Evolutionary conservation across 2,113 vertebrate genomes (phyloP).

Genomic region (Arizona elegans): DNA sequence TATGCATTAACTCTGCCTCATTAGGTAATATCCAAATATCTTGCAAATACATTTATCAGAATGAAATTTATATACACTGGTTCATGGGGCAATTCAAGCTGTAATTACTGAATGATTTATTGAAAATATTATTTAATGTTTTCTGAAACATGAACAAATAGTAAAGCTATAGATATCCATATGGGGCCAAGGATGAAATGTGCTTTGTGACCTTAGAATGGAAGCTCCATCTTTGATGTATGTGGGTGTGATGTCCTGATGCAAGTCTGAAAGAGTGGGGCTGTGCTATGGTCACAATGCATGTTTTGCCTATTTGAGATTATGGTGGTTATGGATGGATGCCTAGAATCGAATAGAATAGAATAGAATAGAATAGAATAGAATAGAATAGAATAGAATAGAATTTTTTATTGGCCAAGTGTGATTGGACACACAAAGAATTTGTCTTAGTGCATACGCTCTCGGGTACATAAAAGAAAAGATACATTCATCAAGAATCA

Average conservation of each 20-base stretch:
- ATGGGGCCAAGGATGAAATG: background rate
- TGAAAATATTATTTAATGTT: background rate
- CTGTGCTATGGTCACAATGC: background rate
- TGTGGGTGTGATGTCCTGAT: background rate
- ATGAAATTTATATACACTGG: background rate
- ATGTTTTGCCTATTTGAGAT: background rate
- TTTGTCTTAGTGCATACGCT: too few relatives aligned
- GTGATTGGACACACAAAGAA: too few relatives aligned
- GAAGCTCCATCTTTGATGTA: background rate
- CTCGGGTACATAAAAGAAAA: too few relatives aligned
- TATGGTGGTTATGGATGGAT: background rate
- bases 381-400: too few relatives aligned
- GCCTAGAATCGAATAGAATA: background rate
- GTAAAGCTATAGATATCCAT: background rate
- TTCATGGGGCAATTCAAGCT: background rate
- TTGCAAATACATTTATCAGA: background rate
- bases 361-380: too few relatives aligned
- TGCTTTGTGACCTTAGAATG: background rate
- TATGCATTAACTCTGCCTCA: constrained; percentile 38
- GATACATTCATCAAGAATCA: too few relatives aligned
- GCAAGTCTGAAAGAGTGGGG: background rate
- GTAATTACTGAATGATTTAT: constrained; percentile 26
- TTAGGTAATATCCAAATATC: background rate
- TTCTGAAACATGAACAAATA: background rate
- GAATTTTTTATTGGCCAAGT: too few relatives aligned